These are phyloP conservation scores for Eupleurogrammus muticus DNA, from an alignment of 2,797 vertebrate genomes.

Conservation along the genomic window DNA sequence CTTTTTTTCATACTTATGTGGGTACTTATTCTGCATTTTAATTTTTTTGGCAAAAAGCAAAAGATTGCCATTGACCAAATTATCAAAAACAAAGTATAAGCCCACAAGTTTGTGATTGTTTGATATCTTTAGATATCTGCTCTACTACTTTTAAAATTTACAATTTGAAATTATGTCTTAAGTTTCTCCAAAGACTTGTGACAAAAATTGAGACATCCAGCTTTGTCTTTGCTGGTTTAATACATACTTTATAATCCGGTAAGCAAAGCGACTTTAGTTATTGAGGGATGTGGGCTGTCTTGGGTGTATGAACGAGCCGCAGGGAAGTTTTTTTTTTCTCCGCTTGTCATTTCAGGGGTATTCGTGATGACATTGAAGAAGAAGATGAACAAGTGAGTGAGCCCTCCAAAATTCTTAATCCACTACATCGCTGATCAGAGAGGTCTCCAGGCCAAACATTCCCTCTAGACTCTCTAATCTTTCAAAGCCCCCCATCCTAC, in stretches of 20 bases:
- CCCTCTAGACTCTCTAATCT: slow-evolving; percentile 48
- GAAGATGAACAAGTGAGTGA: slow-evolving; percentile 99
- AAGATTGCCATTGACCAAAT: slow-evolving; percentile 9
- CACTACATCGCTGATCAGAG: slow-evolving; percentile 72
- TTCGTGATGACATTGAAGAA: slow-evolving; percentile 99
- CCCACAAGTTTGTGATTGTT: slow-evolving; percentile 10
- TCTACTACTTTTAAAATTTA: slow-evolving; percentile 19
- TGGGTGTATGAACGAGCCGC: slow-evolving; percentile 97
- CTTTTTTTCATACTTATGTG: background rate
- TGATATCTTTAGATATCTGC: background rate
- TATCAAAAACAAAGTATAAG: background rate
- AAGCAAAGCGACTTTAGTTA: slow-evolving; percentile 51
- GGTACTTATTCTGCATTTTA: background rate
- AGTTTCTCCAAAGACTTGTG: slow-evolving; percentile 2
- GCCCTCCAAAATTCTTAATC: slow-evolving; percentile 84
- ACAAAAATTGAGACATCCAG: slow-evolving; percentile 14
- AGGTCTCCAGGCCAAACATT: slow-evolving; percentile 52
- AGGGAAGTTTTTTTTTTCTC: slow-evolving; percentile 99
- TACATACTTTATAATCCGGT: slow-evolving; percentile 32
- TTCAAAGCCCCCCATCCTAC: slow-evolving; percentile 7
- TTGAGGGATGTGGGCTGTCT: slow-evolving; percentile 80
- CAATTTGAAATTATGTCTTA: background rate
- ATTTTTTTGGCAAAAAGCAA: background rate
- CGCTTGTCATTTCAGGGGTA: slow-evolving; percentile 99
- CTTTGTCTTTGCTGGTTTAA: slow-evolving; percentile 11